Evolutionary conservation across 2,888 invertebrate species (phyloP), one percentile per base, ranked within the genome.

Genomic region (Stenoptilia bipunctidactyla): DNA sequence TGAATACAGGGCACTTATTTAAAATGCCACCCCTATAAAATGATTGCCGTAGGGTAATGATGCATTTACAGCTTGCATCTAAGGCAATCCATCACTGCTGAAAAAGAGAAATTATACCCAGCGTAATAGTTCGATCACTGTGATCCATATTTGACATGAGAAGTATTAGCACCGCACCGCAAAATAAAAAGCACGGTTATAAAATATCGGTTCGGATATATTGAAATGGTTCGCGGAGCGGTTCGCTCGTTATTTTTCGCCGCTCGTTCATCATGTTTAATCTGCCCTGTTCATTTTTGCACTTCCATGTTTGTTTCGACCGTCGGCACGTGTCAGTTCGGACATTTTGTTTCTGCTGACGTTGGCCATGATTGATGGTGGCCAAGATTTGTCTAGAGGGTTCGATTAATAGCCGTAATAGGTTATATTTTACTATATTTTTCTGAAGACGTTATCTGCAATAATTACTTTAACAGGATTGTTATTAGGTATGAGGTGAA

Each of bases 211-310:
- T 15, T 13, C 20, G 20, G 20, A 20, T 20, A 20, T 20, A 20
- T 20, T 20, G 25, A 25, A 37, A 36, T 40, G 34, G 41, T 44
- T 42, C 38, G 42, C 36, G 42, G 34, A 25, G 20, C 40, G 20
- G 35, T 15, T 15, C 15, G 38, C 25, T 30, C 40, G 43, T 44
- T 41, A 40, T 38, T 39, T 27, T 36, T 36, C 39, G 36, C 38
- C 36, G 43, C 15, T 47, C 47, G 43, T 45, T 37, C 69, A 73
- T 79, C 76, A 75, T 71, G 59, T 70, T 67, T 73, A 72, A 75
- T 77, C 75, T 72, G 60, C 53, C 52, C 52, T 56, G 50, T 56
- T 54, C 59, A 61, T 62, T 64, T 66, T 56, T 55, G 55, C 47
- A 53, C 51, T 49, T 41, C 50, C 41, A 38, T 38, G 40, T 39